phyloP scores from a whole-genome alignment of 2,113 vertebrate genomes.

The Phoxinus phoxinus region DNA sequence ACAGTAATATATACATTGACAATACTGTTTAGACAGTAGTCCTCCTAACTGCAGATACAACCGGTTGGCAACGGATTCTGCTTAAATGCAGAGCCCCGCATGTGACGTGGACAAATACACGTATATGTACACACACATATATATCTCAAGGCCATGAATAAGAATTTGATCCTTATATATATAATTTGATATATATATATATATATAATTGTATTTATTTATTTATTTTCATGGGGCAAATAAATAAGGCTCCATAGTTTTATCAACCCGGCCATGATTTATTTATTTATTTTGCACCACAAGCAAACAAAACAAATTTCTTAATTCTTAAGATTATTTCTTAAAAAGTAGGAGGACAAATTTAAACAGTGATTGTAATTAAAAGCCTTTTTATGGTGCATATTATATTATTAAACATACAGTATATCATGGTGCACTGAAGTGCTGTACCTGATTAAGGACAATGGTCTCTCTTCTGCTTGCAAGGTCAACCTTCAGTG shows the following conservation, averaged over 20 bases:
- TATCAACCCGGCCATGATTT: too few species aligned
- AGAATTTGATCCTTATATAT: too few species aligned
- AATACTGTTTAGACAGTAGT: not conserved
- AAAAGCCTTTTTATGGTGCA: not conserved
- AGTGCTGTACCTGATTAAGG: conserved; percentile 61
- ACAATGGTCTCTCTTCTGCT: conserved; percentile 67
- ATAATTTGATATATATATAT: too few species aligned
- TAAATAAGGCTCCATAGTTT: too few species aligned
- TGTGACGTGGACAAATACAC: too few species aligned
- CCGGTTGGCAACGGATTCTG: not conserved
- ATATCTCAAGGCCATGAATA: too few species aligned
- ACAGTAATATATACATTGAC: not conserved
- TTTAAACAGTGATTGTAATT: not conserved
- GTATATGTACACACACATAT: too few species aligned
- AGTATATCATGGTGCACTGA: not conserved
- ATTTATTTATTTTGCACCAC: not conserved
- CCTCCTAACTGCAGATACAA: not conserved
- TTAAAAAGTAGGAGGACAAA: not conserved
- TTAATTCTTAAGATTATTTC: not conserved
- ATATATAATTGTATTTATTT: too few species aligned
- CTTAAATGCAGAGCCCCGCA: not conserved
- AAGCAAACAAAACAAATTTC: not conserved
- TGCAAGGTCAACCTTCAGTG: conserved; percentile 70
- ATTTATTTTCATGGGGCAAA: too few species aligned
- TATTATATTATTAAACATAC: not conserved